A percentile compares a stretch with the other conserved stretches of the same genome.
phyloP scores from a whole-genome alignment of 2,113 vertebrate genomes.

The Colossoma macropomum region DNA sequence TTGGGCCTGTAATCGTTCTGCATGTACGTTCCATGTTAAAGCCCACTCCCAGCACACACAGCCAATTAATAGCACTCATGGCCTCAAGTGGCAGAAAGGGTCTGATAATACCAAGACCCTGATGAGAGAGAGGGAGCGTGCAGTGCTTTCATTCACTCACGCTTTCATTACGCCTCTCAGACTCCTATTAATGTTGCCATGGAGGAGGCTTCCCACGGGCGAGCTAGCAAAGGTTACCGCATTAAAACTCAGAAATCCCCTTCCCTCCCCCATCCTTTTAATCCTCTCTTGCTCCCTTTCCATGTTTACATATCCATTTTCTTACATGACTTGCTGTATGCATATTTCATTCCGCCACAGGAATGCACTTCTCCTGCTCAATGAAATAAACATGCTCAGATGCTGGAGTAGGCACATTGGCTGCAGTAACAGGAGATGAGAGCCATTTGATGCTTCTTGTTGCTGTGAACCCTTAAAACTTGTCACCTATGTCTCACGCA shows the following conservation, averaged over 20 bases:
- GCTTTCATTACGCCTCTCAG: not conserved
- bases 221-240: slow-evolving; percentile 48
- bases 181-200: slow-evolving; percentile 48
- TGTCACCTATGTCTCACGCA: not conserved
- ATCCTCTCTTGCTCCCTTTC: not conserved
- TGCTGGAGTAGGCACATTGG: not conserved
- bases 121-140: not conserved
- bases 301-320: slow-evolving; percentile 16
- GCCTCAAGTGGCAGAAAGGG: slow-evolving; percentile 37
- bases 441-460: not conserved
- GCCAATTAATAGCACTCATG: slow-evolving; percentile 12
- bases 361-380: slow-evolving; percentile 4
- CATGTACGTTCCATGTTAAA: slow-evolving; percentile 27
- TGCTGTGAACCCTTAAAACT: not conserved
- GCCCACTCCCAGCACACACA: slow-evolving; percentile 6
- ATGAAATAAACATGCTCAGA: not conserved
- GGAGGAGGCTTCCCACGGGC: slow-evolving; percentile 36
- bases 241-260: slow-evolving; percentile 32
- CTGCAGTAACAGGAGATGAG: not conserved
- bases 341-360: slow-evolving; percentile 4
- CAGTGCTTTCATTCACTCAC: slow-evolving; percentile 21
- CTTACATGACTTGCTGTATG: not conserved
- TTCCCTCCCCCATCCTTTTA: not conserved
- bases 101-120: slow-evolving; percentile 44
- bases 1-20: slow-evolving; percentile 8